Evolutionary conservation across 2,797 vertebrate genomes (phyloP).

Genomic region (Anisognathus igniventris): DNA sequence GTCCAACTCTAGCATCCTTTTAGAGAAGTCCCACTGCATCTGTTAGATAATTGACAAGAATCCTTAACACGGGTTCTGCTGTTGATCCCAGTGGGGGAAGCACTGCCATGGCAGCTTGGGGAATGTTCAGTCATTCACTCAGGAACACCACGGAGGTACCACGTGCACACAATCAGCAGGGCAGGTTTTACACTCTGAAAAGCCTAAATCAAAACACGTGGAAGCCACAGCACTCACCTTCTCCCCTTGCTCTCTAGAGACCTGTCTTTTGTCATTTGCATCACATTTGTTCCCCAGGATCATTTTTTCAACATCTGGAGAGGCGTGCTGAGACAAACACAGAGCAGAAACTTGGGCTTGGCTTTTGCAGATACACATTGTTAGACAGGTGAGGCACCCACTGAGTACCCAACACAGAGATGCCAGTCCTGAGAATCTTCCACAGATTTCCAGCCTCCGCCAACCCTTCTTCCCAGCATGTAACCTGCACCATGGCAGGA

Average conservation of each 20-base stretch:
- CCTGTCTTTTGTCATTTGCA: conserved; percentile 95
- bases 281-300: conserved; percentile 98
- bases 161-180: fast-evolving
- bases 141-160: not conserved
- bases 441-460: too few relatives aligned
- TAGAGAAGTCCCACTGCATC: not conserved
- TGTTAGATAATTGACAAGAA: not conserved
- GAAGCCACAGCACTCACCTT: conserved; percentile 74
- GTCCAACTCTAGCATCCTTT: not conserved
- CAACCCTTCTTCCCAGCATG: fast-evolving
- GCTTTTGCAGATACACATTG: fast-evolving
- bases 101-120: fast-evolving
- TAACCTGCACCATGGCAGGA: fast-evolving
- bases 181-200: fast-evolving
- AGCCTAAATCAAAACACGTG: fast-evolving
- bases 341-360: not conserved
- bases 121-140: fast-evolving
- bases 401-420: fast-evolving
- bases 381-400: not conserved
- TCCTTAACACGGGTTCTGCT: not conserved
- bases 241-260: conserved; percentile 92
- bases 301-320: conserved; percentile 96
- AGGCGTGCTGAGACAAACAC: conserved; percentile 83
- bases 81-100: fast-evolving
- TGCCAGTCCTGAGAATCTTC: not conserved